These are phyloP conservation scores for Brachionus plicatilis DNA, from an alignment of 1,140 invertebrate genomes.

Conservation along the genomic window DNA sequence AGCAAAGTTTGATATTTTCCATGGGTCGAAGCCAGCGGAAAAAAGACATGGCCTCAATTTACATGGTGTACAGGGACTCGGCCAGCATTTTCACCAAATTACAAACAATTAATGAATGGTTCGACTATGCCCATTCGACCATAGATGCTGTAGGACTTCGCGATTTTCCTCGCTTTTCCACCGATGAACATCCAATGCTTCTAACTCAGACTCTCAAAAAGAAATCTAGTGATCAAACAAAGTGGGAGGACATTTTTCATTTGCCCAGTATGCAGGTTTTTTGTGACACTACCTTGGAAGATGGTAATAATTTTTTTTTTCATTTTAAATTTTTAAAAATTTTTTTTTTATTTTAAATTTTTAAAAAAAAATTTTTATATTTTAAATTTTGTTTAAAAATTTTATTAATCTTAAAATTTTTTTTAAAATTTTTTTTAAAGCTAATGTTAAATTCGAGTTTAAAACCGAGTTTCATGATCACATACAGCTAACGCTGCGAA, in stretches of 20 bases:
- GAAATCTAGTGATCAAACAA: slow-evolving; percentile 46
- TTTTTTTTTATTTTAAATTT: too few species aligned
- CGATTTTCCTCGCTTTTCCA: slow-evolving; percentile 41
- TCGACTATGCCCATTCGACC: slow-evolving; percentile 74
- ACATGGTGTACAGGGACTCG: slow-evolving; percentile 78
- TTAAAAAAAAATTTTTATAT: slow-evolving; percentile 56
- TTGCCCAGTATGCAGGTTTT: slow-evolving; percentile 17
- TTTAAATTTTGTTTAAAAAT: too few species aligned
- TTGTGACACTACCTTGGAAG: not conserved
- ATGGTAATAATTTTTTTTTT: not conserved
- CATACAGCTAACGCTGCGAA: slow-evolving; percentile 94
- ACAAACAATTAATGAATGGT: slow-evolving; percentile 87
- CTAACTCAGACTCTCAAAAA: not conserved
- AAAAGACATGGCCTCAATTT: slow-evolving; percentile 82
- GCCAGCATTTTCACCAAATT: slow-evolving; percentile 77
- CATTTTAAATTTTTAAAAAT: slow-evolving; percentile 51
- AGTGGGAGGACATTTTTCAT: slow-evolving; percentile 48
- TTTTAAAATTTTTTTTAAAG: slow-evolving; percentile 67
- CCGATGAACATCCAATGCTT: slow-evolving; percentile 13
- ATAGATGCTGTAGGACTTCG: slow-evolving; percentile 27
- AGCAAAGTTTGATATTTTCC: slow-evolving; percentile 71
- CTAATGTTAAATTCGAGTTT: slow-evolving; percentile 87
- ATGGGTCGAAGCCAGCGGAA: slow-evolving; percentile 63
- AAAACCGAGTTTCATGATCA: slow-evolving; percentile 97
- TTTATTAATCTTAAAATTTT: too few species aligned